These are phyloP conservation scores for Colletes collaris DNA, from an alignment of 2,888 invertebrate genomes.

Conservation along the genomic window DNA sequence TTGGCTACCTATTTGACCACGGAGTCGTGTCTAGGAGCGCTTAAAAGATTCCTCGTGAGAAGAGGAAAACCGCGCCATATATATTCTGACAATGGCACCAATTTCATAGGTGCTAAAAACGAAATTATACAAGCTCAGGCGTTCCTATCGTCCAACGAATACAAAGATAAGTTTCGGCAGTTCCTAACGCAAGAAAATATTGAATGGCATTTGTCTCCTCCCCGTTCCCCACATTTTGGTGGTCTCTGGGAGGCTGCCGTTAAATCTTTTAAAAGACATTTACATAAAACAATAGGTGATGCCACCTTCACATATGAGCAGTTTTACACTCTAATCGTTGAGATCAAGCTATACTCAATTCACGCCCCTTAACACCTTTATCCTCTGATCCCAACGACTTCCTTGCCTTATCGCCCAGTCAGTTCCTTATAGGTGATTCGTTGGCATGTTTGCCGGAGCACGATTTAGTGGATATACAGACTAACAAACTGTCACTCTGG, in stretches of 20 bases:
- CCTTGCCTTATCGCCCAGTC: too few species aligned
- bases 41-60: not conserved
- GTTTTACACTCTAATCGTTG: not conserved
- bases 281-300: not conserved
- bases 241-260: not conserved
- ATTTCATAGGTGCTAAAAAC: constrained; percentile 13
- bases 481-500: too few species aligned
- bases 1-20: not conserved
- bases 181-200: not conserved
- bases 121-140: not conserved
- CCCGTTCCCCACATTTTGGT: constrained; percentile 6
- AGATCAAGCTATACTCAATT: too few species aligned
- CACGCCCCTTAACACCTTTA: too few species aligned
- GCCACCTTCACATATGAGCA: not conserved
- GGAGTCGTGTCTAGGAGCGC: not conserved
- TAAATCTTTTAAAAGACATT: constrained; percentile 3
- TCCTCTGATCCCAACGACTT: too few species aligned
- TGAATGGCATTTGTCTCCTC: constrained; percentile 9
- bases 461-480: too few species aligned
- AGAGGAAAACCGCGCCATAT: not conserved
- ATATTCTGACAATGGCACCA: constrained; percentile 3
- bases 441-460: too few species aligned
- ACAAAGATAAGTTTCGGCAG: not conserved
- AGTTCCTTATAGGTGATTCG: too few species aligned
- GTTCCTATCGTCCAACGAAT: not conserved